Conservation (phyloP, 2,113 vertebrate species). For the Forbesichthys agassizii region DNA sequence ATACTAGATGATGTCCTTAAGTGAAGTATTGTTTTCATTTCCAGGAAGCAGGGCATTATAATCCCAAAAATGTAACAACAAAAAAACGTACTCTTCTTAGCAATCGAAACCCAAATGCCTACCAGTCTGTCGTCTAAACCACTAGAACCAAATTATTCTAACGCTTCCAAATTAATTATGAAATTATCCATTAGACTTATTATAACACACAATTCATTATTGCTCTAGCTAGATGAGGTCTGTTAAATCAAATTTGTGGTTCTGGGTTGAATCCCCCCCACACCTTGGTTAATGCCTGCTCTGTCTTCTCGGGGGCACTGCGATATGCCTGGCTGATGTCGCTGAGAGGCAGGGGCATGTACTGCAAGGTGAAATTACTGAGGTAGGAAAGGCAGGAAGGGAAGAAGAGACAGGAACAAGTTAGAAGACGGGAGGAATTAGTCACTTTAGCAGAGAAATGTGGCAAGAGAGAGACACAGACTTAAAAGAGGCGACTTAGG, state of each 20-base stretch:
- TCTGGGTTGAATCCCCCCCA: neutral
- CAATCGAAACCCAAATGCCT: neutral
- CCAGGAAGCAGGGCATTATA: neutral
- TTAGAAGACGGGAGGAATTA: neutral
- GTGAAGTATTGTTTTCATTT: neutral
- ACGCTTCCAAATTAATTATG: neutral
- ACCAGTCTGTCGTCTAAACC: neutral
- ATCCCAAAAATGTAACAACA: constrained; percentile 1
- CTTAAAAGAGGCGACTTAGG: constrained; percentile 28
- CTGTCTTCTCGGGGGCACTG: constrained; percentile 85
- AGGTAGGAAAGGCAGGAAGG: constrained; percentile 9
- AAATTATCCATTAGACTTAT: neutral
- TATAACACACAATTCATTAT: neutral
- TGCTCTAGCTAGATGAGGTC: neutral
- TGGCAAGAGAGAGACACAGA: constrained; percentile 1
- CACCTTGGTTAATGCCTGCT: constrained; percentile 89
- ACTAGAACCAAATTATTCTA: neutral
- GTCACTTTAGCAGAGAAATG: constrained; percentile 22
- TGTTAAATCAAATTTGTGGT: neutral
- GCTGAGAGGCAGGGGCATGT: constrained; percentile 90
- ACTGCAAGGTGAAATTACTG: constrained; percentile 90
- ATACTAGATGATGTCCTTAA: too few species aligned
- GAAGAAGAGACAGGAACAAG: constrained; percentile 11
- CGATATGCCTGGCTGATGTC: constrained; percentile 90
- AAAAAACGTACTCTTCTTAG: neutral